These are phyloP conservation scores for Numida meleagris DNA, from an alignment of 2,113 vertebrate genomes.

Conservation along the genomic window DNA sequence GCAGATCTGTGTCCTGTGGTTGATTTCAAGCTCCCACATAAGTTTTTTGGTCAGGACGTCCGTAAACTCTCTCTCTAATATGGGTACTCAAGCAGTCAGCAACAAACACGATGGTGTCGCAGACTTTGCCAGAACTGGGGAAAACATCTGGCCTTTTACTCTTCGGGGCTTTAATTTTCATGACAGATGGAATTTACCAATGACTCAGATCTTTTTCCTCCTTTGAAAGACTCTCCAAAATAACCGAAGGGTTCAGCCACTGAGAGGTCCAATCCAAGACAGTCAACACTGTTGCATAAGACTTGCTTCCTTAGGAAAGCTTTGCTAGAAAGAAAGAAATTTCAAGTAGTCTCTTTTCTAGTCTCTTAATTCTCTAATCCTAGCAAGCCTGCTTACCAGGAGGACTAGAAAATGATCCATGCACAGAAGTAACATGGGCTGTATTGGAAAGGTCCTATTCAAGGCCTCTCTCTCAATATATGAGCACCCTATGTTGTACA, in stretches of 20 bases:
- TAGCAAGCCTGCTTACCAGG: not conserved
- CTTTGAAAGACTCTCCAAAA: not conserved
- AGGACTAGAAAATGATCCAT: not conserved
- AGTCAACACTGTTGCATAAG: not conserved
- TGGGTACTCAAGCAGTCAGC: not conserved
- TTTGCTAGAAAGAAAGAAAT: not conserved
- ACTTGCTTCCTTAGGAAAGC: not conserved
- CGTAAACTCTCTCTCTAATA: not conserved
- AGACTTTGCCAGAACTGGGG: not conserved
- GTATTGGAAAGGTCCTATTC: not conserved
- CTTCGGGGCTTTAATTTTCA: not conserved
- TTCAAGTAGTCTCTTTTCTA: not conserved
- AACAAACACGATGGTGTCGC: not conserved
- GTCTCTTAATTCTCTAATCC: not conserved
- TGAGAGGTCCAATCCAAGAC: not conserved
- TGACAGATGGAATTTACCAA: not conserved
- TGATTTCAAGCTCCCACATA: not conserved
- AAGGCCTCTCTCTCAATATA: not conserved
- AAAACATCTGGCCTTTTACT: not conserved
- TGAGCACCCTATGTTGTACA: not conserved
- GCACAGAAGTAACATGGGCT: not conserved
- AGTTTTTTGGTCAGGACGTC: slow-evolving; percentile 14
- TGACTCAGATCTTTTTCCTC: not conserved
- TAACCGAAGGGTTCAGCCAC: not conserved
- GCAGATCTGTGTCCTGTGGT: not conserved